A percentile compares a stretch with the other conserved stretches of the same genome.
These are phyloP conservation scores for Varanus salvator DNA, from an alignment of 2,113 vertebrate genomes.

Conservation along the genomic window DNA sequence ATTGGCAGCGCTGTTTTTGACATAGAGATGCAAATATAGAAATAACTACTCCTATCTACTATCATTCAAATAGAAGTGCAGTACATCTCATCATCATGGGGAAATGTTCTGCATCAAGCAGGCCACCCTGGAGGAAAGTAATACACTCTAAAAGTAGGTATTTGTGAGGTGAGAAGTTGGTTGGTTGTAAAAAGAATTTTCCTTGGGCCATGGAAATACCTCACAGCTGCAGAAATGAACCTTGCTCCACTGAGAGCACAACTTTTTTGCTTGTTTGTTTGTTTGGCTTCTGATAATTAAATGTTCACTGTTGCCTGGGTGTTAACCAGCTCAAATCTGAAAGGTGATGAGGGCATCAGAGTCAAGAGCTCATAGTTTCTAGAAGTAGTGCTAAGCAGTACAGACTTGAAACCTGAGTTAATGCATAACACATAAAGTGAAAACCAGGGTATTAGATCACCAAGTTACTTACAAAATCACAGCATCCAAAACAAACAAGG, in stretches of 20 bases:
- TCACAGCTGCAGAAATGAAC: conserved; percentile 50
- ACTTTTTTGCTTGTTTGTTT: conserved; percentile 39
- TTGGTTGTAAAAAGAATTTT: conserved; percentile 34
- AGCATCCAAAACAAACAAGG: neutral
- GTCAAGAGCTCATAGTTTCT: conserved; percentile 13
- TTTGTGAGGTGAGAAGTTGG: neutral
- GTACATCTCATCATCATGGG: no score
- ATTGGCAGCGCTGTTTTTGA: no score
- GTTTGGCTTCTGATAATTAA: conserved; percentile 44
- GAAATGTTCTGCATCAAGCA: no score
- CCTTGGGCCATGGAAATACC: conserved; percentile 53
- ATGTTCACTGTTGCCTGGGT: conserved; percentile 46
- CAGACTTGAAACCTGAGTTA: conserved; percentile 63
- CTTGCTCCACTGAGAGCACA: conserved; percentile 51
- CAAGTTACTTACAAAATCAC: conserved; percentile 65
- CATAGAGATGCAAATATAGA: no score
- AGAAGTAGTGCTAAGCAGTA: conserved; percentile 18
- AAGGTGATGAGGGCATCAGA: conserved; percentile 10
- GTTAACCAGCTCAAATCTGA: conserved; percentile 4
- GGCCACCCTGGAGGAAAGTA: no score
- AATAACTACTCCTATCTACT: no score
- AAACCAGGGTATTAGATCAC: conserved; percentile 62
- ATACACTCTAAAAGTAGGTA: conserved; percentile 32
- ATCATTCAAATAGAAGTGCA: no score
- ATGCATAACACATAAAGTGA: conserved; percentile 70